Percentiles rank a stretch among this genome's conserved stretches.
Evolutionary conservation across 2,113 vertebrate genomes (phyloP).

Genomic region (Hippocampus abdominalis): DNA sequence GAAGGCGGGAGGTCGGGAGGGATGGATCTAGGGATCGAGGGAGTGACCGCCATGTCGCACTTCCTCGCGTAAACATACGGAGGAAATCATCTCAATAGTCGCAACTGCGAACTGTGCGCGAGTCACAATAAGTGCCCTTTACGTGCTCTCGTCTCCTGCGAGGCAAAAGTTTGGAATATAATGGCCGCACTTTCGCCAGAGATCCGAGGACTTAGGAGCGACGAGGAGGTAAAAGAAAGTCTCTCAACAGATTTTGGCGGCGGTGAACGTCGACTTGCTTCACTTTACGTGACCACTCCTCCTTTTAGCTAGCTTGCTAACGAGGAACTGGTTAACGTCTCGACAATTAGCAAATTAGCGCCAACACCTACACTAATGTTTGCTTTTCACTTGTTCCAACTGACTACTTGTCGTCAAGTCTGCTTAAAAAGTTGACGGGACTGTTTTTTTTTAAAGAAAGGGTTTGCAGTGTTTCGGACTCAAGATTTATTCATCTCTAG

Average conservation of each 20-base stretch:
- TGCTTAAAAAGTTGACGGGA: neutral
- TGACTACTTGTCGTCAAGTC: neutral
- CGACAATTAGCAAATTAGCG: constrained; percentile 1
- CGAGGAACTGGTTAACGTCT: neutral
- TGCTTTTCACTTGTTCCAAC: neutral
- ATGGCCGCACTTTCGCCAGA: constrained; percentile 67
- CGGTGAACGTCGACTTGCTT: too few species aligned
- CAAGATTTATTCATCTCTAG: neutral
- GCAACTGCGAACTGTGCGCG: neutral
- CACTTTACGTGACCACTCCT: too few species aligned
- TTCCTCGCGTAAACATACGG: constrained; percentile 25
- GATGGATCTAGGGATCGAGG: constrained; percentile 18
- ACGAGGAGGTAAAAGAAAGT: constrained; percentile 69
- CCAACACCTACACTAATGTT: neutral
- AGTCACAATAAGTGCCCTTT: neutral
- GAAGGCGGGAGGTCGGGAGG: constrained; percentile 15
- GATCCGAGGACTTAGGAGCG: constrained; percentile 69
- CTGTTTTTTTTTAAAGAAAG: neutral
- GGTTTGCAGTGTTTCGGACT: neutral
- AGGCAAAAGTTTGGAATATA: constrained; percentile 32
- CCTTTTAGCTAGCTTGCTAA: neutral
- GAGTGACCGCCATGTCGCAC: constrained; percentile 39
- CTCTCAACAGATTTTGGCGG: neutral
- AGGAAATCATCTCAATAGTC: constrained; percentile 8
- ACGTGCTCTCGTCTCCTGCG: neutral